A percentile compares a stretch with the other conserved stretches of the same genome.
These are phyloP conservation scores for Ictalurus furcatus DNA, from an alignment of 2,113 vertebrate genomes.

Conservation along the genomic window DNA sequence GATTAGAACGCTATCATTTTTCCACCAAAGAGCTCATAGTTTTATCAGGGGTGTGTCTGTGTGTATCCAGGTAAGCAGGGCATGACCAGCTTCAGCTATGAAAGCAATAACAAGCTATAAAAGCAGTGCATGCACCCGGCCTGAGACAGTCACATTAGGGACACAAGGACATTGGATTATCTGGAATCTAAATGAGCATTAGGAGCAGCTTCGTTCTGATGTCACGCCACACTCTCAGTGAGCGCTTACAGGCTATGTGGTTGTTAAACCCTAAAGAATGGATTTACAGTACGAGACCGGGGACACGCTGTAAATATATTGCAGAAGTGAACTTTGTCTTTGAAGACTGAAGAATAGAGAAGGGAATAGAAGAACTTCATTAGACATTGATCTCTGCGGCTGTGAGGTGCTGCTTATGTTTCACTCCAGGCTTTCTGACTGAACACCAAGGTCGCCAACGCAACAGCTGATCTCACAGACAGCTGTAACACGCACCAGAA, in stretches of 20 bases:
- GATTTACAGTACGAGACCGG: neutral
- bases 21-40: conserved; percentile 10
- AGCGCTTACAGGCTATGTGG: neutral
- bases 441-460: neutral
- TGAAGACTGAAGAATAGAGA: neutral
- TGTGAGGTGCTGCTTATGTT: conserved; percentile 7
- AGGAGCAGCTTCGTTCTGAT: conserved; percentile 5
- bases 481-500: conserved; percentile 45
- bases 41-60: conserved; percentile 42
- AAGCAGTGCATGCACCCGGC: neutral
- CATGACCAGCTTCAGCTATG: conserved; percentile 34
- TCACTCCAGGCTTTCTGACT: neutral
- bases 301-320: neutral
- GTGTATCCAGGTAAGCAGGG: conserved; percentile 34
- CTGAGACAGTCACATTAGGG: neutral
- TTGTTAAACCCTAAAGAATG: neutral
- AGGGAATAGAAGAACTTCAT: neutral
- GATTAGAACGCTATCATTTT: neutral
- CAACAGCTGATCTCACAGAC: conserved; percentile 21
- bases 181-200: conserved; percentile 43
- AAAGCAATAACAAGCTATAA: conserved; percentile 26
- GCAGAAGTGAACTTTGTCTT: neutral
- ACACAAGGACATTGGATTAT: conserved; percentile 39
- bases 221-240: neutral
- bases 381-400: neutral